phyloP scores from a whole-genome alignment of 2,888 invertebrate genomes.

The Cheilosia grossa region DNA sequence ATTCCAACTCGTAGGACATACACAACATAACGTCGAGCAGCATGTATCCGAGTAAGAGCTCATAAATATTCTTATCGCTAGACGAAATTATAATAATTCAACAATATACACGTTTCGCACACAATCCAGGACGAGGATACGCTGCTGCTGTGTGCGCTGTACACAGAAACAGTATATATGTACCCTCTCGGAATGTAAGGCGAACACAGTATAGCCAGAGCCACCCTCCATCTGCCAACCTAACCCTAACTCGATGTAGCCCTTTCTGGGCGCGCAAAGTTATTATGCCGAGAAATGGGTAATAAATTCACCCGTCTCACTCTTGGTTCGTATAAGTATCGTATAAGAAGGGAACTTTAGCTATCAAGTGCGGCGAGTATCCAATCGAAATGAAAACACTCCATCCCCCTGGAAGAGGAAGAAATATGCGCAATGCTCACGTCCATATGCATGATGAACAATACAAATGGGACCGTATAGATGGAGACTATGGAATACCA shows the following conservation, averaged over 20 bases:
- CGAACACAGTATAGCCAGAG: conserved; percentile 26
- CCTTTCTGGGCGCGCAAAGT: conserved; percentile 34
- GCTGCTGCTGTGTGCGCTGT: conserved; percentile 56
- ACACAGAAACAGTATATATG: conserved; percentile 69
- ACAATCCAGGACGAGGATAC: conserved; percentile 50
- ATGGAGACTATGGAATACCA: conserved; percentile 1
- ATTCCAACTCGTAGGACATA: conserved; percentile 53
- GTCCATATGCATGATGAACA: conserved; percentile 36
- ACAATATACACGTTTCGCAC: conserved; percentile 55
- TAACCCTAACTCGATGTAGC: conserved; percentile 43
- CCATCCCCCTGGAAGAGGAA: conserved; percentile 25
- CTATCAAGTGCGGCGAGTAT: conserved; percentile 57
- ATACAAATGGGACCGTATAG: conserved; percentile 20
- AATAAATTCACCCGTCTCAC: conserved; percentile 65
- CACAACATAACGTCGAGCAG: conserved; percentile 26
- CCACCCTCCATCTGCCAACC: conserved; percentile 33
- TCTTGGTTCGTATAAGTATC: conserved; percentile 6
- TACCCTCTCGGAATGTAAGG: conserved; percentile 62
- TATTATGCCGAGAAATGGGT: conserved; percentile 67
- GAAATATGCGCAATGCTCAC: conserved; percentile 70
- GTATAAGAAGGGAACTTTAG: conserved; percentile 57
- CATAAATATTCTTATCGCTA: conserved; percentile 74
- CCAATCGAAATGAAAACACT: conserved; percentile 63
- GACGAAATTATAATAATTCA: conserved; percentile 71
- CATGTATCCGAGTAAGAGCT: conserved; percentile 53